Evolutionary conservation across 2,888 invertebrate species (phyloP), one percentile per base, ranked within the genome.

Genomic region (Lycia hirtaria): DNA sequence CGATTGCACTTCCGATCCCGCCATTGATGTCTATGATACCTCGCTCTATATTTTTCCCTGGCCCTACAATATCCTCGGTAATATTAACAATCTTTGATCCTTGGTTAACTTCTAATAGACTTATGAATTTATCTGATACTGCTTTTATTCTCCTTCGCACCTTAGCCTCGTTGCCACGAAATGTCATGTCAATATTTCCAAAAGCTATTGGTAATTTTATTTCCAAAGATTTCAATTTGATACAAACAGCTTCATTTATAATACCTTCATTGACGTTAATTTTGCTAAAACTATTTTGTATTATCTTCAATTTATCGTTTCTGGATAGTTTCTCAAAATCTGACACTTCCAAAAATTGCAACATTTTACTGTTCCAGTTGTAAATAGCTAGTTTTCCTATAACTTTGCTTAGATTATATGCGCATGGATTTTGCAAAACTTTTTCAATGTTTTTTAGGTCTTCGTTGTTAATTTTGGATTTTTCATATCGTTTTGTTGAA

Each of bases 1-100:
- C 79, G 1, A 79, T 69, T 15, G 75, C 67, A 10, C 78, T 69
- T 3, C 72, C 75, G 6, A 79, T 73, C 4, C 72, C 73, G 24
- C 69, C 68, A 41, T 69, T 70, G 7, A 65, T 60, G 49, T 64
- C 66, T 10, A 76, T 35, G 28, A 73, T 71, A 12, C 67, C 65
- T 38, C 56, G 37, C 38, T 72, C 59, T 35, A 75, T 44, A 49
- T 57, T 48, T 65, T 70, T 68, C 12, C 60, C 49, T 1, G 65
- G 38, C 71, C 71, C 20, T 73, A 69, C 65, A 30, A 70, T 66
- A 24, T 68, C 44, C 20, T 65, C 60, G 14, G 57, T 64, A 37
- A 76, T 62, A 33, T 66, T 57, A 19, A 77, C 67, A 40, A 62
- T 49, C 30, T 60, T 38, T 12, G 50, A 55, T 2, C 53, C 15